These are phyloP conservation scores for Drosophila picticornis DNA, from an alignment of 2,888 invertebrate genomes.

Conservation along the genomic window DNA sequence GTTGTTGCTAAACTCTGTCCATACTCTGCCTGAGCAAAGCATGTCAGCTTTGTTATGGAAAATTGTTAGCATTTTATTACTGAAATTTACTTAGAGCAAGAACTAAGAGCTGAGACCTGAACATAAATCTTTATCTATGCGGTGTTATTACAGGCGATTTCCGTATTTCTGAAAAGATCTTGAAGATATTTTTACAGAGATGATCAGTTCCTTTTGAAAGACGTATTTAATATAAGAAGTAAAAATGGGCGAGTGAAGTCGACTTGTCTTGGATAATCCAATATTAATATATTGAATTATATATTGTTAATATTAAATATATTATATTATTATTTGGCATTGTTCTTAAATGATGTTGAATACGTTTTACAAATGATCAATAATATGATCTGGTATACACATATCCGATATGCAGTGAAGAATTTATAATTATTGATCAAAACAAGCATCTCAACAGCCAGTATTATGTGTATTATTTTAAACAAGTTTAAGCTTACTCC, in stretches of 20 bases:
- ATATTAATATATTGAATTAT: too few relatives aligned
- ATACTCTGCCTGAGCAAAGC: constrained; percentile 2
- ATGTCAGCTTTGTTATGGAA: background rate
- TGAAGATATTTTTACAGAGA: background rate
- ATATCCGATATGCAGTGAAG: too few relatives aligned
- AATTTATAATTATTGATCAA: background rate
- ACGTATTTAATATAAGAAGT: background rate
- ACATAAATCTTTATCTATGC: background rate
- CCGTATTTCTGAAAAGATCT: background rate
- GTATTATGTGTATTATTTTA: too few relatives aligned
- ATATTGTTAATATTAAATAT: too few relatives aligned
- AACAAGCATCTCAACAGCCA: background rate
- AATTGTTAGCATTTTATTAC: background rate
- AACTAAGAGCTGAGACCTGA: background rate
- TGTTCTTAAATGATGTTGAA: too few relatives aligned
- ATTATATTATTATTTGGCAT: too few relatives aligned
- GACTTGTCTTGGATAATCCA: too few relatives aligned
- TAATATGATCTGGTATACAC: too few relatives aligned
- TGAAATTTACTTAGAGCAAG: background rate
- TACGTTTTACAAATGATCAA: too few relatives aligned
- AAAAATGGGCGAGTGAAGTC: too few relatives aligned
- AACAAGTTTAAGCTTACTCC: background rate
- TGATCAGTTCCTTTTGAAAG: background rate
- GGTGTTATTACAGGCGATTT: background rate
- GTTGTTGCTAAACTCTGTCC: constrained; percentile 61